Percentiles rank a stretch among this genome's conserved stretches.
phyloP scores from a whole-genome alignment of 2,888 invertebrate species.

The Sinopyrophorus schimmeli region DNA sequence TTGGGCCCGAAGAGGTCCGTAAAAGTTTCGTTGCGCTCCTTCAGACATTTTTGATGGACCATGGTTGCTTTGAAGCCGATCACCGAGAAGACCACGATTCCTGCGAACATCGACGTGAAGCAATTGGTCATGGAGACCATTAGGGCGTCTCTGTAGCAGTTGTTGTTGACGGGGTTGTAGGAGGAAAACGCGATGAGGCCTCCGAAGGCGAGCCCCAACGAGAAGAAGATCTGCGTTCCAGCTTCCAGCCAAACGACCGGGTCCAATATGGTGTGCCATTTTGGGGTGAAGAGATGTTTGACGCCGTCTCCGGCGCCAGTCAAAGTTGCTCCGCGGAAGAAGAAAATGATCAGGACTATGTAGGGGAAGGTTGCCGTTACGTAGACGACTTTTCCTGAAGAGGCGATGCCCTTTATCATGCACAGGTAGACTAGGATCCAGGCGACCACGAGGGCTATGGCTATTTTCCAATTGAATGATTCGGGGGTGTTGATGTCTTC shows the following conservation, averaged over 20 bases:
- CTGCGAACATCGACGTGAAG: slow-evolving; percentile 95
- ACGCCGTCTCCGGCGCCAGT: slow-evolving; percentile 83
- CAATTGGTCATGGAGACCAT: slow-evolving; percentile 92
- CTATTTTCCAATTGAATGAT: slow-evolving; percentile 90
- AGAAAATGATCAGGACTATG: slow-evolving; percentile 92
- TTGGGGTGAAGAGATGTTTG: slow-evolving; percentile 86
- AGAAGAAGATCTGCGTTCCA: slow-evolving; percentile 97
- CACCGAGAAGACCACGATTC: slow-evolving; percentile 93
- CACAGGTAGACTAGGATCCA: slow-evolving; percentile 96
- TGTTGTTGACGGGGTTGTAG: slow-evolving; percentile 96
- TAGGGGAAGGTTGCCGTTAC: slow-evolving; percentile 97
- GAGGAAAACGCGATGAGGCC: slow-evolving; percentile 96
- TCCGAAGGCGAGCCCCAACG: slow-evolving; percentile 92
- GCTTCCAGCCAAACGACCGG: slow-evolving; percentile 98
- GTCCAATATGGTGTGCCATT: slow-evolving; percentile 88
- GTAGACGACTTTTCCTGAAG: slow-evolving; percentile 95
- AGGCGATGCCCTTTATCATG: slow-evolving; percentile 97
- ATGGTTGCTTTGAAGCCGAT: slow-evolving; percentile 91
- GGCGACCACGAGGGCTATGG: slow-evolving; percentile 80
- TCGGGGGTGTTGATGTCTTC: slow-evolving; percentile 84
- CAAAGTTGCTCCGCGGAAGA: slow-evolving; percentile 89
- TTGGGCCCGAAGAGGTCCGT: slow-evolving; percentile 60
- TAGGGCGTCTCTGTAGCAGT: slow-evolving; percentile 92
- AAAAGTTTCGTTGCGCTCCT: slow-evolving; percentile 64
- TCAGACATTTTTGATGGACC: slow-evolving; percentile 77